Evolutionary conservation across 2,113 vertebrate species (phyloP), one percentile per base, ranked within the genome.

Genomic region (Labeo rohita): DNA sequence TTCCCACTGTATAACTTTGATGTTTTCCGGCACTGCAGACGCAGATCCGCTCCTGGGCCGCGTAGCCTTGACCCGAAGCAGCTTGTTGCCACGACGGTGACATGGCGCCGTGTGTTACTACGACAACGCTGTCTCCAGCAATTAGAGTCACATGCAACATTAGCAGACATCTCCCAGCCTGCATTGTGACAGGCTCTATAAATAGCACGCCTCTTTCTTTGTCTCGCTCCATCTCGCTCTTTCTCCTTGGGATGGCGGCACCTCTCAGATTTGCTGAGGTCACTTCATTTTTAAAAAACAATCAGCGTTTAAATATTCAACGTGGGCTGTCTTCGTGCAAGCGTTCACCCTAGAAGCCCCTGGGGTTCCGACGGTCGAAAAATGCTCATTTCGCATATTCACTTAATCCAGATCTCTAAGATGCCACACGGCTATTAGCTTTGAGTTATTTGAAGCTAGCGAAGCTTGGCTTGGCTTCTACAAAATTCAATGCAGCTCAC

Each of bases 301-400:
- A 75, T 75, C 72, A 73, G 65, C 47, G 73, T 89, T 93, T 90
- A 91, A 92, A 92, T 91, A 91, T 90, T 49, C 61, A 92, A 83
- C 36, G 50, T 83, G 36, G 3, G 66, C 84, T 79, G 65, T 8
- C 34, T 10, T 59, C 61, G 8, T 36, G 75, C 47, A 23, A 78
- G 54, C 39, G 8, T 43, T 59, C 43, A 75, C n/a, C 59, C 21
- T 13, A 73, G 21, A 63, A 39, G 15, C 43, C 45, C 77, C 65
- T 3, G 1, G 8, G 39, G n/a, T 23, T 59, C 75, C 1, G 28
- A 54, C 45, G 21, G 23, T 59, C 28, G n/a, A 86, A 45, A 86
- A 85, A 88, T 47, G 65, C 70, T 79, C 47, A 66, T 81, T 34
- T 66, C 3, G n/a, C 49, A 88, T 75, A 74, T 72, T 72, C 28